These are phyloP conservation scores for Gisinianus flammeolus DNA, from an alignment of 2,888 invertebrate genomes.

Conservation along the genomic window DNA sequence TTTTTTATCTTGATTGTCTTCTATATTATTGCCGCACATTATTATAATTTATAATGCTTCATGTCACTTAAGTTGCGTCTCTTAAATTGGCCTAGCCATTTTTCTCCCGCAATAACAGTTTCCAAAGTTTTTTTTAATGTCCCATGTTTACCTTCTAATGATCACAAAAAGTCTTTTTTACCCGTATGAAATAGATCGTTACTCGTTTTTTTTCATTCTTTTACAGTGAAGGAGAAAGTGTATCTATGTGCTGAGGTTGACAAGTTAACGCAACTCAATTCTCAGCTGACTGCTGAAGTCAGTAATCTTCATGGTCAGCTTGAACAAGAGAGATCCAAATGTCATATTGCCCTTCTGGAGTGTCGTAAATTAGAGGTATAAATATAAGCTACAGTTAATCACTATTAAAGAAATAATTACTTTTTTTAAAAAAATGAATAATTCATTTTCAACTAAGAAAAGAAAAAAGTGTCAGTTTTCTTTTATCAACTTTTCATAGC, in stretches of 20 bases:
- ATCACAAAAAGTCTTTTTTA: not conserved
- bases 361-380: slow-evolving; percentile 55
- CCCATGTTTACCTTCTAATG: slow-evolving; percentile 12
- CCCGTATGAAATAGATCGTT: too few relatives aligned
- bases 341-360: slow-evolving; percentile 52
- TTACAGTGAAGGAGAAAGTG: slow-evolving; percentile 79
- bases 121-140: slow-evolving; percentile 24
- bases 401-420: not conserved
- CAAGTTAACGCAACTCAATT: slow-evolving; percentile 71
- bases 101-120: slow-evolving; percentile 15
- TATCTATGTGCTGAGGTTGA: slow-evolving; percentile 76
- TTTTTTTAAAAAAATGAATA: not conserved
- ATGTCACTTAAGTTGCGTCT: slow-evolving; percentile 19
- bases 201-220: not conserved
- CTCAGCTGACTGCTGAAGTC: slow-evolving; percentile 76
- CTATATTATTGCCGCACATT: slow-evolving; percentile 33
- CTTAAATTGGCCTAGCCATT: slow-evolving; percentile 3
- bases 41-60: slow-evolving; percentile 37
- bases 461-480: not conserved
- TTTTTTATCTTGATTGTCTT: slow-evolving; percentile 38
- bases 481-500: slow-evolving; percentile 22
- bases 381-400: slow-evolving; percentile 14
- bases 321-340: slow-evolving; percentile 77
- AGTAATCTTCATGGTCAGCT: slow-evolving; percentile 72
- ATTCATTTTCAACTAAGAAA: not conserved